Base-by-base conservation (phyloP, 2,113 vertebrate species). In the Perca fluviatilis region DNA sequence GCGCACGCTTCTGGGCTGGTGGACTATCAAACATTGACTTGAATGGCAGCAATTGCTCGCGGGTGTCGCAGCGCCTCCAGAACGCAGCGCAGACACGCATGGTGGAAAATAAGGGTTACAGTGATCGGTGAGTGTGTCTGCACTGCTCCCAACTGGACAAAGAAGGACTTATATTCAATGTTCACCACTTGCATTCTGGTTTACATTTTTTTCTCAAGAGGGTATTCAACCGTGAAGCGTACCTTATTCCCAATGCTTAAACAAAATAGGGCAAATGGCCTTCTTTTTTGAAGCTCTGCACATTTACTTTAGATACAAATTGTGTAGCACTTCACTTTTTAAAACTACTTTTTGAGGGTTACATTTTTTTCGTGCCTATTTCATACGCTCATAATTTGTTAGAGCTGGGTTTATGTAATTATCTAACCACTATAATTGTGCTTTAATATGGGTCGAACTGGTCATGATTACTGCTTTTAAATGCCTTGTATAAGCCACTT, bases 121-220 rank as follows among this genome's bases (percentile, higher is more conserved):
- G 15, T 46, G 69, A 33, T 57, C 50, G 40, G 66, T 61, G 74
- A 57, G 51, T 40, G 69, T 84, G 36, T 76, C 61, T 87, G 56
- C 76, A 80, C 86, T 85, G 85, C 83, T 69, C 71, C 83, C 84
- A 80, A 13, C 70, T 83, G 88, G 87, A 57, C 33, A 76, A 43
- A 86, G 23, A 30, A 58, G 61, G 61, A 54, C 27, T 64, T 87
- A 67, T 80, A 79, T 63, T 16, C 9, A 70, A 5, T 30, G 21
- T 78, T 77, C 5, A 50, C 27, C 4, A 14, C n/a, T 21, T 57
- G 25, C 23, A 43, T 19, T 61, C 36, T 60, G 30, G 13, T 30
- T 53, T 75, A 33, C 54, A 8, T 1, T 81, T 3, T 54, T 66
- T 7, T 58, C n/a, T 40, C 10, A 40, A 25, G 5, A 69, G 9